Evolutionary conservation across 1,140 invertebrate genomes (phyloP).

Genomic region (Chionoecetes opilio): DNA sequence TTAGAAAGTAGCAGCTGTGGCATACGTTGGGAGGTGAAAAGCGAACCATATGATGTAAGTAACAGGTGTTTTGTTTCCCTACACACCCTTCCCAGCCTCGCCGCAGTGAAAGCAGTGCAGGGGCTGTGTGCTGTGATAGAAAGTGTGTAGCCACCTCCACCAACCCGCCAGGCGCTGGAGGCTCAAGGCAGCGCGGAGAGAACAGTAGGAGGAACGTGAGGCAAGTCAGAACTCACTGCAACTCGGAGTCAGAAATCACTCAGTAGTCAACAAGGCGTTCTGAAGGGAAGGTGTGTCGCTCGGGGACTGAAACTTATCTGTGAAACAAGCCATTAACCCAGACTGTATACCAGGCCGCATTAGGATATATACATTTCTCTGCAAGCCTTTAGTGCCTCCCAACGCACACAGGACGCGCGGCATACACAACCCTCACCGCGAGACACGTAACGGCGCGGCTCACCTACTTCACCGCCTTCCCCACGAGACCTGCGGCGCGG

Average conservation of each 20-base stretch:
- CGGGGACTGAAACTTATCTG: neutral
- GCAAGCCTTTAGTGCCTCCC: neutral
- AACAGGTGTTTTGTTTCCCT: conserved; percentile 8
- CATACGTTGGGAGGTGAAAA: conserved; percentile 7
- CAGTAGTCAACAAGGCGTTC: neutral
- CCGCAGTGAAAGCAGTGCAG: neutral
- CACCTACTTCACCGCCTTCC: neutral
- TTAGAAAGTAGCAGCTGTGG: neutral
- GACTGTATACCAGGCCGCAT: neutral
- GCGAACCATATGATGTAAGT: conserved; percentile 28
- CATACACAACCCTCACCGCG: neutral
- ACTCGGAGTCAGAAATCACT: neutral
- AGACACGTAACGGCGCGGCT: neutral
- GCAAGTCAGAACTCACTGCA: neutral
- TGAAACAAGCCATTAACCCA: too few relatives aligned
- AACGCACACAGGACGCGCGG: neutral
- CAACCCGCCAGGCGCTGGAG: too few relatives aligned
- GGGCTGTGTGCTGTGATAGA: neutral
- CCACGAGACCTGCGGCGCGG: neutral
- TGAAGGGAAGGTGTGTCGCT: neutral
- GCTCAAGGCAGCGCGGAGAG: neutral
- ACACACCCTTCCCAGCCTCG: neutral
- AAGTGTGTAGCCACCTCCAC: neutral
- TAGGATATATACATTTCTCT: neutral
- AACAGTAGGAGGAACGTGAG: neutral